Base-by-base conservation (phyloP, 1,140 invertebrate species). In the Phthorimaea operculella region DNA sequence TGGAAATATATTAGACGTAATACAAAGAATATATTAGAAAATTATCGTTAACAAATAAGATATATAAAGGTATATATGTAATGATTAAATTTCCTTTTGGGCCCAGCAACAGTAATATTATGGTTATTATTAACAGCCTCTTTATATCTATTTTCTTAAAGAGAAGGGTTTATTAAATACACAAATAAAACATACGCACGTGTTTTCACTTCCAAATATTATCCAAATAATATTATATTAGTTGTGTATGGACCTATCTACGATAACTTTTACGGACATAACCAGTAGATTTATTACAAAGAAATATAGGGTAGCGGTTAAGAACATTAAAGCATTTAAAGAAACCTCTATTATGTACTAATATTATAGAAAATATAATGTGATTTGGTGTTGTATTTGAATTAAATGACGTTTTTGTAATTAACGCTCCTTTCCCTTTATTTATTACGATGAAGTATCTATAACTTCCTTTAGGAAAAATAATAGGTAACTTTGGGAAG, bases 351-450 rank as follows among this genome's bases (percentile, higher is more conserved):
- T 74, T 74, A 78, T 83, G 80, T 83, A 79, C 67, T 74, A 82
- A 57, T 76, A 79, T 78, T 78, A 82, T 82, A 83, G 79, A 79
- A 83, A 82, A 83, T 83, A 83, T 82, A 82, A 82, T 83, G 80
- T 83, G 80, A 83, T 83, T 82, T 77, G 80, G 72, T 83, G 80
- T 82, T 83, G 80, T 83, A 83, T 80, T 79, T 80, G 80, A 83
- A 83, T 83, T 82, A 83, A 83, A 83, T 57, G 72, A 83, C 58
- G 79, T 83, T 79, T 83, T 83, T 82, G 56, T 81, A 82, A 76
- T 78, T 70, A 61, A 55, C 54, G 52, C 66, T 75, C 80, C 77
- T 82, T 79, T 78, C 76, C 80, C 77, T 77, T 74, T 58, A 10
- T 28, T 21, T 28, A 28, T 21, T 9, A 15, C n/a, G 44, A 9